phyloP scores from a whole-genome alignment of 1,140 invertebrate genomes.

The Acromyrmex charruanus region DNA sequence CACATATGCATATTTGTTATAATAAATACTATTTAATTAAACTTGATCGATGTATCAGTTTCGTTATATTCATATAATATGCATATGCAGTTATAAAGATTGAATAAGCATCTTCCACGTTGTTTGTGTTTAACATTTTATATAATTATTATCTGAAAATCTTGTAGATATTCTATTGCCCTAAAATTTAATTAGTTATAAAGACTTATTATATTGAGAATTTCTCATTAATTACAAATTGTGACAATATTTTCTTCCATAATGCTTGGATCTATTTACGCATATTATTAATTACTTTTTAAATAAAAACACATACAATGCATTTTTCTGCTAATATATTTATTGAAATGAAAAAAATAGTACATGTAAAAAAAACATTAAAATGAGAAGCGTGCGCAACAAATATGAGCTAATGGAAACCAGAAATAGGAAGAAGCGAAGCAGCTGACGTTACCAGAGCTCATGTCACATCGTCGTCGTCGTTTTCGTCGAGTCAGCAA shows the following conservation, averaged over 20 bases:
- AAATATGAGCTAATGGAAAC: slow-evolving; percentile 24
- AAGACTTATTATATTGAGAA: not conserved
- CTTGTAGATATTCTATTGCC: not conserved
- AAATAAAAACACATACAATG: not conserved
- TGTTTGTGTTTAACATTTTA: not conserved
- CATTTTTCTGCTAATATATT: not conserved
- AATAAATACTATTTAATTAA: slow-evolving; percentile 40
- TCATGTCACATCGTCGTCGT: slow-evolving; percentile 82
- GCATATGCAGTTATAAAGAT: not conserved
- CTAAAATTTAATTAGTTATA: not conserved
- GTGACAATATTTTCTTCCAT: not conserved
- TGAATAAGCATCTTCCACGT: not conserved
- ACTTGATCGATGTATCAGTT: not conserved
- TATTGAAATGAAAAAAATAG: slow-evolving; percentile 10
- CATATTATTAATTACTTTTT: not conserved
- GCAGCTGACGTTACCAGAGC: slow-evolving; percentile 79
- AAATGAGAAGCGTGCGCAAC: slow-evolving; percentile 9
- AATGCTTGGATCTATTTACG: not conserved
- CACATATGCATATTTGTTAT: slow-evolving; percentile 3
- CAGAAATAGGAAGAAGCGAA: slow-evolving; percentile 72
- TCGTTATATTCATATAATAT: slow-evolving; percentile 13
- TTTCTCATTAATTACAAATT: slow-evolving; percentile 11
- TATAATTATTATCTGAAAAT: not conserved
- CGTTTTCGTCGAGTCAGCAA: slow-evolving; percentile 79
- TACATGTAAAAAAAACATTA: not conserved